Base-by-base conservation (phyloP, 2,888 invertebrate genomes). In the Drosophila subsilvestris region DNA sequence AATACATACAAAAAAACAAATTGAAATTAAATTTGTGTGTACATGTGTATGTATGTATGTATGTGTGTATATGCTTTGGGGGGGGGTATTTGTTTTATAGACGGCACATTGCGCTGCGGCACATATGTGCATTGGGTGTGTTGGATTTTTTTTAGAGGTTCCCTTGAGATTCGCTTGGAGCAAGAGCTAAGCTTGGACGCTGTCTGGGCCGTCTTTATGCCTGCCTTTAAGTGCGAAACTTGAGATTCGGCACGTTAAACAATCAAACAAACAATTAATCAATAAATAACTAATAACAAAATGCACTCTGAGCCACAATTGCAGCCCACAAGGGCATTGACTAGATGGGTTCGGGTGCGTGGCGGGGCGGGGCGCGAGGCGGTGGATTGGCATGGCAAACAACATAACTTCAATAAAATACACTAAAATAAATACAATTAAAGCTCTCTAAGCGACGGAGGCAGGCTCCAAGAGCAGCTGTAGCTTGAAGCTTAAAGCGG, bases 221-320 rank as follows among this genome's bases (percentile, higher is more conserved):
- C 37, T 37, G 37, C 37, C 37, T 37, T 65, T 59, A 51, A 67
- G 72, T 79, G 85, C 80, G 72, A 83, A 82, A 72, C 68, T 75
- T 82, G 84, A 83, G 82, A 82, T 85, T 85, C 82, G 68, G 67
- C 83, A 82, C 82, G 67, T 76, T 70, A 63, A 63, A 59, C 66
- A 68, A 27, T 29, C 18, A 29, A 57, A 59, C 66, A 68, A 27
- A 20, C 14, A 29, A 57, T 53, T 42, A 53, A 67, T 85, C 75
- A 83, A 85, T 83, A 83, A 83, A 83, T 80, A 83, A 83, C 83
- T 83, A 83, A 83, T 83, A 83, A 83, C 83, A 83, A 83, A 82
- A 78, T 80, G 76, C 79, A 74, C 59, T 79, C 74, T 43, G 70
- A 80, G 84, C 75, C 70, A 69, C 74, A 71, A 57, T 74, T 78